A percentile compares a stretch with the other conserved stretches of the same genome.
phyloP scores from a whole-genome alignment of 2,113 vertebrate genomes.

The Paralichthys olivaceus region DNA sequence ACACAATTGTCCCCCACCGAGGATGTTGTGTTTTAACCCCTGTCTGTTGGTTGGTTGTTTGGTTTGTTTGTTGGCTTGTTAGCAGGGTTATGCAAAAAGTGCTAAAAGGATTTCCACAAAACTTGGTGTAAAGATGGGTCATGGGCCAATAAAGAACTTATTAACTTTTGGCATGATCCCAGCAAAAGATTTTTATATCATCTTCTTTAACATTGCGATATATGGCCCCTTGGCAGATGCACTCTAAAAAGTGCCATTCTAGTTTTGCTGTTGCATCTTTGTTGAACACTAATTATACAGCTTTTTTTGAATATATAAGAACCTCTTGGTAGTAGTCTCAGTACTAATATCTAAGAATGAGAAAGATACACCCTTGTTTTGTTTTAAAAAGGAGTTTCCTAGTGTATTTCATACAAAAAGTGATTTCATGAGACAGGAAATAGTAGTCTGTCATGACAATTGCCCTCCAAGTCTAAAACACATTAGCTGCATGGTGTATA shows the following conservation, averaged over 20 bases:
- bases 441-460: constrained; percentile 23
- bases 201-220: background rate
- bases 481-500: background rate
- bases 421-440: background rate
- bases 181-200: background rate
- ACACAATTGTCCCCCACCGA: too few relatives aligned
- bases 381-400: background rate
- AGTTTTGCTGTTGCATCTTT: background rate
- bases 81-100: background rate
- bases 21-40: background rate
- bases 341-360: background rate
- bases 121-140: background rate
- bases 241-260: background rate
- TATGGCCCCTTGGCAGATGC: background rate
- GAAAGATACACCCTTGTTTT: background rate
- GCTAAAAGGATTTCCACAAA: too few relatives aligned
- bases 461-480: constrained; percentile 17
- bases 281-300: background rate
- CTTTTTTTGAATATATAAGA: background rate
- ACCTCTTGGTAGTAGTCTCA: background rate
- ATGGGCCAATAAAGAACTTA: background rate
- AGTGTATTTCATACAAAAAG: background rate
- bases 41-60: too few relatives aligned
- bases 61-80: too few relatives aligned
- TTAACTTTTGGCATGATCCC: too few relatives aligned